These are phyloP conservation scores for Tinea trinotella DNA, from an alignment of 2,888 invertebrate genomes.

Conservation along the genomic window DNA sequence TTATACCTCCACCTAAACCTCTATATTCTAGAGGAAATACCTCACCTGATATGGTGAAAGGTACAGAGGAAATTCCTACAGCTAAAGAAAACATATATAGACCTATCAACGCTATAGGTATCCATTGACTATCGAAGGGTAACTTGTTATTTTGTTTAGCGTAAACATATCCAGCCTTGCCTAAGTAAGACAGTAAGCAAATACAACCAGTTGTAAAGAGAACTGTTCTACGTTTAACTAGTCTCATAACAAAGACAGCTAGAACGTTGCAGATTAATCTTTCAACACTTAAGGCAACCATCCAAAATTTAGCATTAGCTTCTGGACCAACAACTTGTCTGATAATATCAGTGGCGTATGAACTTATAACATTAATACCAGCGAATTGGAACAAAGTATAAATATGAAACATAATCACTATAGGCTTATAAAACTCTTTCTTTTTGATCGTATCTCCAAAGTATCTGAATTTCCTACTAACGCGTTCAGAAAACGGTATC, in stretches of 20 bases:
- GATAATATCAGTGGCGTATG: conserved; percentile 78
- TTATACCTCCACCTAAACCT: conserved; percentile 76
- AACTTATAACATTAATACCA: conserved; percentile 79
- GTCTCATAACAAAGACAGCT: conserved; percentile 74
- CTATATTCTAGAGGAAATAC: conserved; percentile 75
- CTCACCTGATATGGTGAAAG: conserved; percentile 81
- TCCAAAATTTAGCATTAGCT: conserved; percentile 72
- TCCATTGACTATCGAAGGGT: conserved; percentile 51
- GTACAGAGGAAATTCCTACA: conserved; percentile 76
- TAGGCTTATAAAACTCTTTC: conserved; percentile 73
- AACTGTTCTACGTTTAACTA: conserved; percentile 72
- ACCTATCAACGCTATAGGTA: conserved; percentile 62
- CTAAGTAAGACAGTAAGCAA: conserved; percentile 72
- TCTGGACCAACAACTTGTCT: conserved; percentile 70
- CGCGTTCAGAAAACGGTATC: conserved; percentile 31
- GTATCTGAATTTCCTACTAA: conserved; percentile 36
- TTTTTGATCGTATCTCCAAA: conserved; percentile 42
- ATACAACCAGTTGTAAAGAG: conserved; percentile 72
- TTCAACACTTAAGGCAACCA: conserved; percentile 75
- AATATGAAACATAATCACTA: conserved; percentile 72
- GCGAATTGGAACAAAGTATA: conserved; percentile 79
- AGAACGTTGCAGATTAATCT: conserved; percentile 74
- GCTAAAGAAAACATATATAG: conserved; percentile 72
- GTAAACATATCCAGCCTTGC: conserved; percentile 60
- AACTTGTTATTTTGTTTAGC: conserved; percentile 39